Evolutionary conservation across 2,113 vertebrate species (phyloP).

Genomic region (Psephotus haematonotus): DNA sequence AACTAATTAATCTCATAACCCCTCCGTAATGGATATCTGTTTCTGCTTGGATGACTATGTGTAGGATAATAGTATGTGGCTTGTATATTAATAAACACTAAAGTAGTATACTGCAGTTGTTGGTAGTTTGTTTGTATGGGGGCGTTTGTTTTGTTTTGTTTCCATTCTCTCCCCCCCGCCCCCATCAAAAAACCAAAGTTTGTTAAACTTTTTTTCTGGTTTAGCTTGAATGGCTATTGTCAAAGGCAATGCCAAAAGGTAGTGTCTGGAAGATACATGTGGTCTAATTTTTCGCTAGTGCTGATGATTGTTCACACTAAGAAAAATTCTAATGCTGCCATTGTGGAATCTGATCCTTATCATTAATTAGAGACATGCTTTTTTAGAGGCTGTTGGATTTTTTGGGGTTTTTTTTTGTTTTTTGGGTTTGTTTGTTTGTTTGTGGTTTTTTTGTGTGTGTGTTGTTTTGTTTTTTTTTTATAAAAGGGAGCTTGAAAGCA

Average conservation of each 20-base stretch:
- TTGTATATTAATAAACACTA: slow-evolving; percentile 32
- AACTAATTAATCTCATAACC: slow-evolving; percentile 56
- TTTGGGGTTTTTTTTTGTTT: too few relatives aligned
- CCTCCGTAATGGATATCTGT: slow-evolving; percentile 19
- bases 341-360: background rate
- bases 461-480: too few relatives aligned
- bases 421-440: too few relatives aligned
- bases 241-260: background rate
- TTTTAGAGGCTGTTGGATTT: background rate
- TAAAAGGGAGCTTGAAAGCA: background rate
- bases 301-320: background rate
- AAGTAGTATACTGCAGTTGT: background rate
- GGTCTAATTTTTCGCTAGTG: background rate
- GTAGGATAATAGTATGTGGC: slow-evolving; percentile 3
- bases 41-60: slow-evolving; percentile 44
- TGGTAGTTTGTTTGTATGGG: background rate
- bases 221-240: background rate
- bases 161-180: too few relatives aligned
- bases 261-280: background rate
- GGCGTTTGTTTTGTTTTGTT: background rate
- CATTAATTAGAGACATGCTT: background rate
- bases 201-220: background rate
- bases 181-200: background rate
- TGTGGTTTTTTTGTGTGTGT: too few relatives aligned
- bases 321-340: background rate